phyloP scores from a whole-genome alignment of 2,113 vertebrate species.

The Genyomyrus donnyi region DNA sequence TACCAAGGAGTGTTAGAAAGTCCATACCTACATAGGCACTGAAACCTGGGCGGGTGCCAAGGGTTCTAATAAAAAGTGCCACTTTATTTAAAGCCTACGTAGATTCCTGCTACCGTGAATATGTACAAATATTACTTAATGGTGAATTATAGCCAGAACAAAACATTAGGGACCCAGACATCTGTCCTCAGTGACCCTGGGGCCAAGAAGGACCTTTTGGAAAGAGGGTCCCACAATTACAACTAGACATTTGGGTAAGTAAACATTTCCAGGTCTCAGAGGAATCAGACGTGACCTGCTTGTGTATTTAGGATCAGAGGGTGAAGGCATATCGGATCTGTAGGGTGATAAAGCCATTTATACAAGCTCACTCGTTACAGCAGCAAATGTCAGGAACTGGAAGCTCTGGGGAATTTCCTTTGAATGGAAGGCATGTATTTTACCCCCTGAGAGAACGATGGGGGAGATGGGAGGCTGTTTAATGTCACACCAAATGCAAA shows the following conservation, averaged over 20 bases:
- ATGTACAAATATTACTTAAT: constrained; percentile 86
- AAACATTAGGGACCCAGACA: constrained; percentile 26
- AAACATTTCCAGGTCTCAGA: not conserved
- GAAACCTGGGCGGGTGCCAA: not conserved
- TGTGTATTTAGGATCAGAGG: not conserved
- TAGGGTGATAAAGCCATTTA: not conserved
- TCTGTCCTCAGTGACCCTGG: constrained; percentile 84
- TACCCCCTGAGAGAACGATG: not conserved
- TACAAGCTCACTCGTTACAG: not conserved
- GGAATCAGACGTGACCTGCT: not conserved
- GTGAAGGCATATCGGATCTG: not conserved
- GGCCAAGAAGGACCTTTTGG: constrained; percentile 80
- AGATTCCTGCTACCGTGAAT: constrained; percentile 90
- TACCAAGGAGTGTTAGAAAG: not conserved
- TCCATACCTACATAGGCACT: not conserved
- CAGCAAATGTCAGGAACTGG: not conserved
- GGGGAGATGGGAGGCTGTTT: not conserved
- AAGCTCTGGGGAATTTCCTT: not conserved
- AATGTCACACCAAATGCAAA: constrained; percentile 2
- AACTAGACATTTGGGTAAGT: constrained; percentile 94
- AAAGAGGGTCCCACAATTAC: constrained; percentile 74
- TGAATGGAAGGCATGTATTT: not conserved
- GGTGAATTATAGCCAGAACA: constrained; percentile 62
- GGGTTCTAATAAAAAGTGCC: not conserved
- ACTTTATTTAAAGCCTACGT: constrained; percentile 43